Conservation (phyloP, 2,888 invertebrate genomes). For the Apantesis nais region DNA sequence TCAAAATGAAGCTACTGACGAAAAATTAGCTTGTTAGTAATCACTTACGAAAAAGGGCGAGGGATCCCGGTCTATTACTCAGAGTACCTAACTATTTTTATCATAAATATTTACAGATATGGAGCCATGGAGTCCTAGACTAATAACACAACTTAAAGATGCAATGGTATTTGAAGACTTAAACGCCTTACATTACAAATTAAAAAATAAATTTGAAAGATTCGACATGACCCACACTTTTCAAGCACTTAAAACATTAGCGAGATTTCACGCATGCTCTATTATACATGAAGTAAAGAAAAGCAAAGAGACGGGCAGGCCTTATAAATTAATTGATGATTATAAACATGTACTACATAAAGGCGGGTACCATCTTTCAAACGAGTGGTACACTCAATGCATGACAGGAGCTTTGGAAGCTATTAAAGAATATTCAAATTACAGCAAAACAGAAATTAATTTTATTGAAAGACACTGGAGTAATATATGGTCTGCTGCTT, state of each 20-base stretch:
- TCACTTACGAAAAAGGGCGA: too few relatives aligned
- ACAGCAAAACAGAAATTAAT: slow-evolving; percentile 49
- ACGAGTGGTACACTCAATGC: slow-evolving; percentile 72
- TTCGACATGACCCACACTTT: slow-evolving; percentile 79
- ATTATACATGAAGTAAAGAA: slow-evolving; percentile 80
- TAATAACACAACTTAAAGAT: slow-evolving; percentile 61
- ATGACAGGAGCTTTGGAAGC: slow-evolving; percentile 69
- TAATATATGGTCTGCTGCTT: slow-evolving; percentile 62
- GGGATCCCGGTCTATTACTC: too few relatives aligned
- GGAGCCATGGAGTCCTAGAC: slow-evolving; percentile 68
- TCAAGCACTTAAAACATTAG: slow-evolving; percentile 75
- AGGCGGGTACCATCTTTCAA: slow-evolving; percentile 61
- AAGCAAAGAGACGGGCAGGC: slow-evolving; percentile 56
- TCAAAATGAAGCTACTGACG: slow-evolving; percentile 67
- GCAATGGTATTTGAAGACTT: slow-evolving; percentile 78
- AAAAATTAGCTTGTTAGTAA: too few relatives aligned
- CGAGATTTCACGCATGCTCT: slow-evolving; percentile 81
- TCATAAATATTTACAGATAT: slow-evolving; percentile 52
- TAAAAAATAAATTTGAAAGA: slow-evolving; percentile 65
- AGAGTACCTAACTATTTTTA: too few relatives aligned
- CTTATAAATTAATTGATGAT: slow-evolving; percentile 65
- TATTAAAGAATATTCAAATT: slow-evolving; percentile 66
- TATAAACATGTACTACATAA: slow-evolving; percentile 55
- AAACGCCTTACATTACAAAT: slow-evolving; percentile 61
- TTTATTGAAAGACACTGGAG: slow-evolving; percentile 64